Base-by-base conservation (phyloP, 2,113 vertebrate genomes). In the Argyrosomus japonicus region DNA sequence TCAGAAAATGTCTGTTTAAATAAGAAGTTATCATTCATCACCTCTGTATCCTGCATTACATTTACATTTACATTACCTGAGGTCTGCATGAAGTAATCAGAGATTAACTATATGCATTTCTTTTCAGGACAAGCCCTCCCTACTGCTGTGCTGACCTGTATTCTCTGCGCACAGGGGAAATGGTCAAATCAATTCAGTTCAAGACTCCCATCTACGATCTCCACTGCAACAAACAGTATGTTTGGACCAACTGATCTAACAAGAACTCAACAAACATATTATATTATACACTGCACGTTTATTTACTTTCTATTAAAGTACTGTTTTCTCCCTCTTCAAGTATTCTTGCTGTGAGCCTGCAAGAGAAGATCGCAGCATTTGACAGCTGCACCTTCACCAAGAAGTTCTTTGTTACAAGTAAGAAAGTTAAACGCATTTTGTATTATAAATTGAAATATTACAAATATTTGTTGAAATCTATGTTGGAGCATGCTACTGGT, bases 371-470 rank as follows among this genome's bases (percentile, higher is more conserved):
- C 0, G 98, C 98, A 3, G 98, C 98, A 43, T 99, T 99, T 64
- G 98, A 99, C 95, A 99, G 98, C 95, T 99, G 97, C 93, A 99
- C 97, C 19, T 99, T 99, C 93, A 98, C 97, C 32, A 99, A 99
- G 94, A 99, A 98, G 64, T 99, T 99, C 95, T 99, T 99, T 90
- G 97, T 99, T 32, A 99, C 98, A 95, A 99, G 98, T 99, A 97
- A 68, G 97, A 19, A 36, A 0, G 4, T 58, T n/a, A 23, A 19
- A 21, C 51, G 23, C 8, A 27, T 64, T 12, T 54, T n/a, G 1
- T 40, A 25, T 10, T 53, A 23, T 4, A 63, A 7, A 7, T 23
- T n/a, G 18, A 61, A 11, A 25, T 36, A 36, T 36, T 36, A 36
- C 6, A 36, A 7, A 36, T 45, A 1, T 18, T 70, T 32, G 6